Conservation (phyloP, 2,797 vertebrate genomes). For the Crax fasciolata region DNA sequence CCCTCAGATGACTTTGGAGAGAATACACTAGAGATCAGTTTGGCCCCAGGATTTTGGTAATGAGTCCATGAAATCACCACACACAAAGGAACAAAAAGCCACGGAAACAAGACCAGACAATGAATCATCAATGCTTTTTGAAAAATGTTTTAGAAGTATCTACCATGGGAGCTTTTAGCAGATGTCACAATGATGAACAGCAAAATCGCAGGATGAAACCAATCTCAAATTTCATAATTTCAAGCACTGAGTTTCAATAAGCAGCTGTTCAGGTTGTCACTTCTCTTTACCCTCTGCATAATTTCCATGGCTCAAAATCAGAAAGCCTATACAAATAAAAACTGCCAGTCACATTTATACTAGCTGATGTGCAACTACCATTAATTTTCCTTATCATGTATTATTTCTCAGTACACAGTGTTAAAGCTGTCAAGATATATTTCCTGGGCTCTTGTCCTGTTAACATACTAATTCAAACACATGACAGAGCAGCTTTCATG, state of each 20-base stretch:
- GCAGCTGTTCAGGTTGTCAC: conserved; percentile 47
- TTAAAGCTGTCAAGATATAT: conserved; percentile 46
- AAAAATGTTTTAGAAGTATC: conserved; percentile 34
- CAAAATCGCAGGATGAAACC: conserved; percentile 47
- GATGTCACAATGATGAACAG: conserved; percentile 34
- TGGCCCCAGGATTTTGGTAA: not conserved
- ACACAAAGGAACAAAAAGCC: not conserved
- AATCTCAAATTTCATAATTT: conserved; percentile 50
- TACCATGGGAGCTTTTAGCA: conserved; percentile 30
- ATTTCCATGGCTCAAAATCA: conserved; percentile 31
- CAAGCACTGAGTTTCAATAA: conserved; percentile 23
- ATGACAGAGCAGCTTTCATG: conserved; percentile 9
- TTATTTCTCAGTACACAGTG: conserved; percentile 5
- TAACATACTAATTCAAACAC: conserved; percentile 44
- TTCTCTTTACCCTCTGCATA: conserved; percentile 4
- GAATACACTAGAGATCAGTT: not conserved
- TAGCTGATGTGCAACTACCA: conserved; percentile 29
- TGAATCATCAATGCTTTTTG: conserved; percentile 40
- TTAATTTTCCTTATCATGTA: conserved; percentile 61
- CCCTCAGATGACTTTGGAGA: not conserved
- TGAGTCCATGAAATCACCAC: not conserved
- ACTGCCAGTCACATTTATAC: conserved; percentile 40
- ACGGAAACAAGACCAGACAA: not conserved
- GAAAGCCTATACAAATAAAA: conserved; percentile 48
- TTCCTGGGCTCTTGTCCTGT: conserved; percentile 1